A percentile compares a stretch with the other conserved stretches of the same genome.
Evolutionary conservation across 2,888 invertebrate genomes (phyloP).

Genomic region (Andrena chrysosceles): DNA sequence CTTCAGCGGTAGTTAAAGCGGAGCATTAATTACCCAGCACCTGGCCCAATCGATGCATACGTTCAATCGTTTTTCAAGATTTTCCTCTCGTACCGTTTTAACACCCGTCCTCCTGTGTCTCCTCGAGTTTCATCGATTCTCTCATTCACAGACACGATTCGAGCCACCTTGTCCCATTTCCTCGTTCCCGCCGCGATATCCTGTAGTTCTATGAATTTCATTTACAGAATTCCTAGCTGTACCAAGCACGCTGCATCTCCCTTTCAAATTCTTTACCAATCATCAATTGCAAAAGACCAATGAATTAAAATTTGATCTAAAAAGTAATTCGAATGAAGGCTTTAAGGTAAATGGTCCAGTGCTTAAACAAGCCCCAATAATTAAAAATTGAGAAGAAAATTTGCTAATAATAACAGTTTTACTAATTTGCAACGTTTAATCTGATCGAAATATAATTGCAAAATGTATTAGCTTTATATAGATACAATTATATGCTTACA

Average conservation of each 20-base stretch:
- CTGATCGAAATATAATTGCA: too few relatives aligned
- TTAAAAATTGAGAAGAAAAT: too few relatives aligned
- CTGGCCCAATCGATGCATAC: constrained; percentile 13
- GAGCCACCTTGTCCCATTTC: constrained; percentile 27
- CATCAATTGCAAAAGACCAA: too few relatives aligned
- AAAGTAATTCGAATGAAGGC: too few relatives aligned
- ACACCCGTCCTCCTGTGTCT: constrained; percentile 4
- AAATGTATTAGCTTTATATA: too few relatives aligned
- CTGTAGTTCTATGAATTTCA: background rate
- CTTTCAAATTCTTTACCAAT: too few relatives aligned
- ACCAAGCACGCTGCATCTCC: background rate
- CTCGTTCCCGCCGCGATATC: background rate
- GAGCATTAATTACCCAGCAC: constrained; percentile 32
- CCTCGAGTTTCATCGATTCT: constrained; percentile 19
- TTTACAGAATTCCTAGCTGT: background rate
- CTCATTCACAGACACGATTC: constrained; percentile 5
- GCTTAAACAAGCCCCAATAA: too few relatives aligned
- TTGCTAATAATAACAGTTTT: too few relatives aligned
- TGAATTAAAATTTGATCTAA: too few relatives aligned
- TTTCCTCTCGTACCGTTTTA: background rate
- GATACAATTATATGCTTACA: too few relatives aligned
- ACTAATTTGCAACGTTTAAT: too few relatives aligned
- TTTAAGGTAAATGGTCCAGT: too few relatives aligned
- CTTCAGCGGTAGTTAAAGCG: constrained; percentile 9
- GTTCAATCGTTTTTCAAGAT: constrained; percentile 10